These are phyloP conservation scores for Tricholauxania praeusta DNA, from an alignment of 2,888 invertebrate species.

Conservation along the genomic window DNA sequence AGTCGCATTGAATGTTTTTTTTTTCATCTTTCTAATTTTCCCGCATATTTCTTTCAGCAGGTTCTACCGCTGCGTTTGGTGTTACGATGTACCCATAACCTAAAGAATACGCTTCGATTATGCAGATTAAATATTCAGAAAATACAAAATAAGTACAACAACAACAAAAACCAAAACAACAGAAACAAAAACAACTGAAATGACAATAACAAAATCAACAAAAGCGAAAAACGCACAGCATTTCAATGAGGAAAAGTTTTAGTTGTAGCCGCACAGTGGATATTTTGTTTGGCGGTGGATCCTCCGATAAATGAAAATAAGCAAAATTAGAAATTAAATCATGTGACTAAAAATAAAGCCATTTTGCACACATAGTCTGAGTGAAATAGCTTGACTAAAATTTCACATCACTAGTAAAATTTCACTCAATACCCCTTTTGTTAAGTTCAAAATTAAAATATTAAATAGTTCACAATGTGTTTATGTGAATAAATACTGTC, in stretches of 20 bases:
- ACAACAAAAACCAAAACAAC: conserved; percentile 35
- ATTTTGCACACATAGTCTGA: too few species aligned
- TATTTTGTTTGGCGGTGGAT: too few species aligned
- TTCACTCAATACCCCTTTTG: too few species aligned
- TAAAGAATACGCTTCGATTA: conserved; percentile 49
- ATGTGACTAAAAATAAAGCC: too few species aligned
- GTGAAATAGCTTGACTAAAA: too few species aligned
- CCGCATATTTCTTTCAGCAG: background rate
- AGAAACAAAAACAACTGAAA: background rate
- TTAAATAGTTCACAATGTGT: too few species aligned
- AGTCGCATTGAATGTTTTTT: background rate
- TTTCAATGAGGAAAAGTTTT: conserved; percentile 36
- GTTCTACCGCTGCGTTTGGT: background rate
- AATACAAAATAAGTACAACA: conserved; percentile 47
- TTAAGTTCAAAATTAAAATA: too few species aligned
- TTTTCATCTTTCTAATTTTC: too few species aligned
- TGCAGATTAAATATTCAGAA: conserved; percentile 53
- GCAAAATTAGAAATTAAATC: too few species aligned
- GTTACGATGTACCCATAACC: background rate
- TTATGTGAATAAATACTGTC: too few species aligned
- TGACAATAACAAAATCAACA: conserved; percentile 29
- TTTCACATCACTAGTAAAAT: too few species aligned
- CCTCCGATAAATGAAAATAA: too few species aligned
- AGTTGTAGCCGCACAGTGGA: background rate
- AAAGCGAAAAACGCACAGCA: conserved; percentile 35